A percentile compares a stretch with the other conserved stretches of the same genome.
These are phyloP conservation scores for Anoplius nigerrimus DNA, from an alignment of 2,888 invertebrate genomes.

Conservation along the genomic window DNA sequence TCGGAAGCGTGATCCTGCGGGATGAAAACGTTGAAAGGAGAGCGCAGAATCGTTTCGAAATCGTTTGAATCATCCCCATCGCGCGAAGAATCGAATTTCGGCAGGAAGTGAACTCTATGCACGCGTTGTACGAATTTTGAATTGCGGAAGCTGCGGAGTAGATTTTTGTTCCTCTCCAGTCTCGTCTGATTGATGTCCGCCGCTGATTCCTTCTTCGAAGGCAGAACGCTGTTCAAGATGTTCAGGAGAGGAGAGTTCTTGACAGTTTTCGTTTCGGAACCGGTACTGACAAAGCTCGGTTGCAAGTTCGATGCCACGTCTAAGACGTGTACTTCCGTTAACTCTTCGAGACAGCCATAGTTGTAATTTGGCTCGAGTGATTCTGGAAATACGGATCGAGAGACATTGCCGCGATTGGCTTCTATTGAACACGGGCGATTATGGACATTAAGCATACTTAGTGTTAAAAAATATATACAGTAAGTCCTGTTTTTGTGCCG, in stretches of 20 bases:
- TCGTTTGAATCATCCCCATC: not conserved
- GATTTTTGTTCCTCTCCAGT: conserved; percentile 13
- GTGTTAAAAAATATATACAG: too few species aligned
- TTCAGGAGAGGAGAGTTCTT: too few species aligned
- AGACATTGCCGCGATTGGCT: too few species aligned
- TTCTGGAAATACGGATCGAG: conserved; percentile 70
- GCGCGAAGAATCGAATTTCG: not conserved
- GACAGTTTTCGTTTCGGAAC: not conserved
- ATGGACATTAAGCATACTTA: too few species aligned
- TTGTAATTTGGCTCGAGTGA: conserved; percentile 76
- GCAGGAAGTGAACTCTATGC: conserved; percentile 37
- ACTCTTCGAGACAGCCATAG: conserved; percentile 78
- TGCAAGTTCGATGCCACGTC: too few species aligned
- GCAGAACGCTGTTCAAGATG: too few species aligned
- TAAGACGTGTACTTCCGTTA: conserved; percentile 76
- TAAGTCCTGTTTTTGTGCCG: too few species aligned
- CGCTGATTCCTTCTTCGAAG: too few species aligned
- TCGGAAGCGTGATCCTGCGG: conserved; percentile 59
- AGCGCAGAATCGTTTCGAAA: conserved; percentile 16
- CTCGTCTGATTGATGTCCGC: too few species aligned
- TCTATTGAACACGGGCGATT: too few species aligned
- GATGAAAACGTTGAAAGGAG: conserved; percentile 73
- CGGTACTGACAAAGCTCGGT: not conserved
- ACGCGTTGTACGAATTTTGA: conserved; percentile 15
- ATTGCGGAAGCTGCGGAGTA: conserved; percentile 34